Base-by-base conservation (phyloP, 2,888 invertebrate species). In the Herminia tarsipennalis region DNA sequence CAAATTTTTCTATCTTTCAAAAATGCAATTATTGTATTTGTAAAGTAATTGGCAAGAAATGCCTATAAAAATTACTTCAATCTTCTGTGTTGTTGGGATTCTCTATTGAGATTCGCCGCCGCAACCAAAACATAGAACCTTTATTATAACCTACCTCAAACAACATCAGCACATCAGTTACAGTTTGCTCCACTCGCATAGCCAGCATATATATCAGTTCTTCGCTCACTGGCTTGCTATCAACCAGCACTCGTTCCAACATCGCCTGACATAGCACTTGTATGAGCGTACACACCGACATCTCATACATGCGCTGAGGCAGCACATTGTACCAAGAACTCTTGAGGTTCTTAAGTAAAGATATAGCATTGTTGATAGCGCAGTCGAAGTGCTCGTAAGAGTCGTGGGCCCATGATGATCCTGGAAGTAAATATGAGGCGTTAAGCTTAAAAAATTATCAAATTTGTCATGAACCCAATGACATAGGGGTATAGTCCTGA, bases 251-350 rank as follows among this genome's bases (percentile, higher is more conserved):
- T 32, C 82, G 66, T 8, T 78, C 76, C 42, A 91, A 32, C 37
- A 88, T 70, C 0, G 79, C 71, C 47, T 88, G 85, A 52, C 83
- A 82, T 5, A 91, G 54, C 1, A 58, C 67, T 39, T 71, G 78
- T 0, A 83, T 66, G 3, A 92, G 62, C 0, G 86, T 78, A 35
- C 82, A 83, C 17, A 88, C 59, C 0, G 83, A 74, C 69, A 84
- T 78, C 36, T 84, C 80, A 18, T 89, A 92, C 85, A 90, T 89
- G 4, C 72, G 70, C 0, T 56, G 16, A 0, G 92, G 91, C 0
- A 92, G 68, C 0, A 88, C 62, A 5, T 66, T 55, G 30, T 66
- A 57, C 92, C 92, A 92, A 17, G 70, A 61, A 1, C 63, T 49
- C 27, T 76, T 80, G 0, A 92, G 71, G 13, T 84, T 82, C 25